phyloP scores from a whole-genome alignment of 2,797 vertebrate genomes.

The Anguilla anguilla region DNA sequence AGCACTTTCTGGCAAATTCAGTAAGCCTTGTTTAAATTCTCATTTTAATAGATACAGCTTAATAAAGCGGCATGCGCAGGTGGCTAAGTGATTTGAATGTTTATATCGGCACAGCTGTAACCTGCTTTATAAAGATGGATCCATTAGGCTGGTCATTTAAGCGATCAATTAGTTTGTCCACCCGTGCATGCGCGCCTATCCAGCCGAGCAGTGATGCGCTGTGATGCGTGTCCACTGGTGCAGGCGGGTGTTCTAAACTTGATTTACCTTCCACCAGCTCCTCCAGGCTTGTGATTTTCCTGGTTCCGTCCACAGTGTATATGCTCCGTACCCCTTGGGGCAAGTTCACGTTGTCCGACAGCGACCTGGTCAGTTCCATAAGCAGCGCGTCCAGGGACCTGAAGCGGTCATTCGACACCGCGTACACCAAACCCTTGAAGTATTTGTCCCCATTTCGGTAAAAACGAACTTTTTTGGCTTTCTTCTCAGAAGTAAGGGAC shows the following conservation, averaged over 20 bases:
- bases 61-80: background rate
- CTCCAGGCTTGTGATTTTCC: constrained; percentile 86
- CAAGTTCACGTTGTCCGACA: constrained; percentile 94
- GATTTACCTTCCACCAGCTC: constrained; percentile 89
- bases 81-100: background rate
- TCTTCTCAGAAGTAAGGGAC: constrained; percentile 93
- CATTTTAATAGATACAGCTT: background rate
- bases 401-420: constrained; percentile 91
- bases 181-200: background rate
- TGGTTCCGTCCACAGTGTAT: constrained; percentile 86
- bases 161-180: background rate
- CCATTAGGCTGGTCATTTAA: background rate
- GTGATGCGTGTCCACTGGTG: background rate
- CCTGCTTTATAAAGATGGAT: background rate
- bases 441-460: constrained; percentile 97
- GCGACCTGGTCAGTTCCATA: constrained; percentile 89
- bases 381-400: constrained; percentile 93
- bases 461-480: constrained; percentile 92
- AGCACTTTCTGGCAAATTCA: background rate
- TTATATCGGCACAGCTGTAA: background rate
- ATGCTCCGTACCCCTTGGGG: constrained; percentile 92
- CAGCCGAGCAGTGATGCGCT: background rate
- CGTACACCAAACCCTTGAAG: constrained; percentile 93
- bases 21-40: background rate
- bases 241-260: background rate